Evolutionary conservation across 2,113 vertebrate species (phyloP), one percentile per base, ranked within the genome.

Genomic region (Cyanistes caeruleus): DNA sequence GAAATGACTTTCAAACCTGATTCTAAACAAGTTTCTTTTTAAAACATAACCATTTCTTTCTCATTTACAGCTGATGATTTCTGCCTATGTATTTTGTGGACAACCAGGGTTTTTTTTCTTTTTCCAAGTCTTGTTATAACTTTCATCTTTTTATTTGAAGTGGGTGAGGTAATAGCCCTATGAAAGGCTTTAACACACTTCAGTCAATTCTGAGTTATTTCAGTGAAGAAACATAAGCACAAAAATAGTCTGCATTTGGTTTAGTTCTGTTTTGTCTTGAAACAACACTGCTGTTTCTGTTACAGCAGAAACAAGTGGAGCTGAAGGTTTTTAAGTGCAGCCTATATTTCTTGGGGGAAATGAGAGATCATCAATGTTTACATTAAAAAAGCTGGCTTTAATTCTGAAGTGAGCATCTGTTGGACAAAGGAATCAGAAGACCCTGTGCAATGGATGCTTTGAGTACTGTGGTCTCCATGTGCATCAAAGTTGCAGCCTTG

Each of bases 141-240:
- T 92, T 86, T n/a, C 1, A 4, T 79, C n/a, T 60, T 91, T 78
- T 89, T 62, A 46, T 92, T 90, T 95, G 73, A 86, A 95, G 68
- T 52, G 43, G 43, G 52, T 70, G 51, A 80, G 63, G 51, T 74
- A 69, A 46, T 84, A 83, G 44, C 49, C 82, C 48, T 86, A 21
- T 86, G 52, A 93, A 73, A 81, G 70, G 35, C 65, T 76, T 84
- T 37, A 75, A 70, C 41, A 56, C 81, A 75, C 37, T 88, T 52
- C 35, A 89, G 46, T 23, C 55, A 75, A 13, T 91, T 95, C 76
- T 37, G 56, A 89, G 48, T 89, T 90, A 74, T 12, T 44, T 67
- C 39, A 67, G 41, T 56, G 62, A 73, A 84, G 65, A 84, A 95
- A 60, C 19, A 33, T 46, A 76, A 90, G 48, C 21, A 39, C 81